Evolutionary conservation across 2,888 invertebrate species (phyloP).

Genomic region (Eupithecia pulchellata): DNA sequence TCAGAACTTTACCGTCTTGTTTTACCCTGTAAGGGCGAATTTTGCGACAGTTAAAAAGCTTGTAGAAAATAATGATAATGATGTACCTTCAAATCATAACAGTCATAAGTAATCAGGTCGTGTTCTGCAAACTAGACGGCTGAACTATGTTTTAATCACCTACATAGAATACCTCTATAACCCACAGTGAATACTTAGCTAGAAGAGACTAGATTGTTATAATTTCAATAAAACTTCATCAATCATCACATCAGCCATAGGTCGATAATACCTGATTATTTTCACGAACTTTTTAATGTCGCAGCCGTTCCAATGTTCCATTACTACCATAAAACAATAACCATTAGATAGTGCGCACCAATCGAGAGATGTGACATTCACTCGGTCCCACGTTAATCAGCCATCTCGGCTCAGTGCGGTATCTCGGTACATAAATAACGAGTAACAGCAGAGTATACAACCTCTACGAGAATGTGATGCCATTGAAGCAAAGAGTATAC

Average conservation of each 20-base stretch:
- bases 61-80: background rate
- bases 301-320: background rate
- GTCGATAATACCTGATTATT: background rate
- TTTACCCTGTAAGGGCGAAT: background rate
- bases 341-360: conserved; percentile 6
- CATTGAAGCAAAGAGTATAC: conserved; percentile 18
- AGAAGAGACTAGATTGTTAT: background rate
- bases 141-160: too few relatives aligned
- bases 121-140: background rate
- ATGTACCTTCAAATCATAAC: too few relatives aligned
- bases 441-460: conserved; percentile 39
- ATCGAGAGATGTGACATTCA: conserved; percentile 7
- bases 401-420: conserved; percentile 33
- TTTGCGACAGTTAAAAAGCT: background rate
- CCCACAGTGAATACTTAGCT: too few relatives aligned
- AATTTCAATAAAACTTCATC: background rate
- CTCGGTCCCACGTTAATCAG: conserved; percentile 34
- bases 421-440: conserved; percentile 41
- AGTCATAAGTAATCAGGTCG: background rate
- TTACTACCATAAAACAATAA: conserved; percentile 25
- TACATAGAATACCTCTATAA: too few relatives aligned
- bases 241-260: background rate
- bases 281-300: conserved; percentile 5
- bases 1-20: background rate
- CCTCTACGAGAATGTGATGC: conserved; percentile 23